Base-by-base conservation (phyloP, 64 coral and sea anemone species). In the Actinia equina region DNA sequence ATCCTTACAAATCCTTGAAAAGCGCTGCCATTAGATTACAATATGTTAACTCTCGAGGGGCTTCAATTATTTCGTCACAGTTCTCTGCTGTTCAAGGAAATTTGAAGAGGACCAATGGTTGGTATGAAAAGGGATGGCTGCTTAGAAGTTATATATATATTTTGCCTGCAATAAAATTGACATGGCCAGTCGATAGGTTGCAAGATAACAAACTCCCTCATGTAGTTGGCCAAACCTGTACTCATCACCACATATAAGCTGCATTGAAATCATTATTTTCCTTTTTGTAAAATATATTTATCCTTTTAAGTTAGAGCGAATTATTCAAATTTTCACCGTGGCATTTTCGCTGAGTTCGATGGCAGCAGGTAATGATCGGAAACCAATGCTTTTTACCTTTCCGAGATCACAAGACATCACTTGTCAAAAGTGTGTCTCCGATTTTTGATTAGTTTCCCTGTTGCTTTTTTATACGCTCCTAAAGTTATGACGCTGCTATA, bases 161-260 rank as follows among this genome's bases (percentile, higher is more conserved):
- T 85, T 85, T 93, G 87, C 16, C 82, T 77, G 80, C 90, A 82
- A 22, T 84, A 92, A 20, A 87, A 87, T 59, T 82, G 74, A 26
- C 82, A 77, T 84, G 91, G 91, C 86, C 91, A 88, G 79, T 93
- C 91, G 43, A 86, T 82, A 63, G 91, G 86, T 59, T 93, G 86
- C 70, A 88, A 42, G 37, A 84, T 17, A 77, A 93, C 78, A 79
- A 88, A 93, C 63, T 88, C 88, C 52, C 51, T 82, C 44, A 69
- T 71, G 79, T 92, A 92, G 45, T 59, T 27, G 37, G 60, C 77
- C 44, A 92, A 46, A 17, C 56, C 87, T 51, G 82, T 93, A 19
- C 37, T 45, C 55, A 88, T 79, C 7, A 84, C 86, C 23, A 85
- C 71, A 88, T 88, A 88, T 84, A 89, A 59, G 86, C 86, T 42